Evolutionary conservation across 2,797 vertebrate species (phyloP), one percentile per base, ranked within the genome.

Genomic region (Sebastes hubbsi): DNA sequence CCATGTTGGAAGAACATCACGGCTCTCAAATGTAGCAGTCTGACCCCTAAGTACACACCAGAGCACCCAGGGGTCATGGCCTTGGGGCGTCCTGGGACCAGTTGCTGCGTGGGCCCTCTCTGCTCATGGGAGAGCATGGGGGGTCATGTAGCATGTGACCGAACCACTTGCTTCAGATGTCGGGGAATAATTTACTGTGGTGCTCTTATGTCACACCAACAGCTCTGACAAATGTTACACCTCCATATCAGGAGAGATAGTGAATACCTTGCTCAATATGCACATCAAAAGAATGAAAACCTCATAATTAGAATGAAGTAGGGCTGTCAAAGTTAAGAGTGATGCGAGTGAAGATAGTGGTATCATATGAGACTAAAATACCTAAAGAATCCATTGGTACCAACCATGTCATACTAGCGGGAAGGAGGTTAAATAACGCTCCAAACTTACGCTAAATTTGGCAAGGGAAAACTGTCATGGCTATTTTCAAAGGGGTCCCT

Each of bases 91-190:
- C 76, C 70, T 18, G 72, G 84, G 82, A 85, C 77, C 93, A 94
- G 93, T 87, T 94, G 92, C 77, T 86, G 77, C 20, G 12, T 54
- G 54, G 75, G 76, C 16, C 76, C 72, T 68, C 54, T 86, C 56
- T 56, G 1, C 72, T 64, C 78, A 38, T 20, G 4, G 58, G 46
- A 67, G 59, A 55, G 34, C 38, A 25, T 25, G 42, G 64, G 78
- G 86, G 42, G 14, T 46, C 42, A 18, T 76, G 56, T 8, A 69
- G 52, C 85, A 89, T 87, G 77, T 80, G 81, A 78, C 74, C 3
- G 1, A 61, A 60, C 58, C 90, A 92, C 87, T 92, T 93, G 92
- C 72, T 87, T 87, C 72, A 87, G 78, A 77, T 73, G 85, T 85
- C 81, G 16, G 78, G 8, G 8, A 62, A 72, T 82, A 69, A 83